phyloP scores from a whole-genome alignment of 1,140 invertebrate species.

The Rhysida immarginata region DNA sequence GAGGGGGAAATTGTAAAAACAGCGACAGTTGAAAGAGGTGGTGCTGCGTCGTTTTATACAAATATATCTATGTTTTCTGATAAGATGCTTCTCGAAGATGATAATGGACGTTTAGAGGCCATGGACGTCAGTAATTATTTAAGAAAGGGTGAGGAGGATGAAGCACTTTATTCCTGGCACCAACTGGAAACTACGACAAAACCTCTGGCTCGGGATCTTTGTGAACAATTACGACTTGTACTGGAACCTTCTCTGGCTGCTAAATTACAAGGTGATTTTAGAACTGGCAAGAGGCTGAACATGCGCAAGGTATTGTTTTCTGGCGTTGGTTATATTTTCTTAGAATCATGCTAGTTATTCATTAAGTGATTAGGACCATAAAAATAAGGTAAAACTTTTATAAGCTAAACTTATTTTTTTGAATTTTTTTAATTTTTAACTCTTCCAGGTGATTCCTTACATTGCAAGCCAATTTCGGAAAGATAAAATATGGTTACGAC shows the following conservation, averaged over 20 bases:
- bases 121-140: background rate
- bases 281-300: conserved; percentile 91
- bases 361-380: too few relatives aligned
- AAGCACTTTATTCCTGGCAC: conserved; percentile 28
- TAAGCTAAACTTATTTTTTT: too few relatives aligned
- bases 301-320: conserved; percentile 79
- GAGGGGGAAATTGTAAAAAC: too few relatives aligned
- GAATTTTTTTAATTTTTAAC: background rate
- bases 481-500: conserved; percentile 94
- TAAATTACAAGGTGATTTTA: conserved; percentile 82
- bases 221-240: conserved; percentile 82
- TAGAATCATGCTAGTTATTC: too few relatives aligned
- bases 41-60: too few relatives aligned
- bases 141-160: too few relatives aligned
- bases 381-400: too few relatives aligned
- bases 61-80: too few relatives aligned
- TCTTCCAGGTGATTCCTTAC: conserved; percentile 69
- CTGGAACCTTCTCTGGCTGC: conserved; percentile 88
- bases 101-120: too few relatives aligned
- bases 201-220: conserved; percentile 66
- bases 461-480: conserved; percentile 98
- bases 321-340: too few relatives aligned
- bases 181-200: conserved; percentile 41
- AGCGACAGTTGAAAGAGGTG: too few relatives aligned
- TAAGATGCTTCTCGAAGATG: too few relatives aligned